Evolutionary conservation across 2,888 invertebrate species (phyloP), one percentile per base, ranked within the genome.

Genomic region (Rhamnusium bicolor): DNA sequence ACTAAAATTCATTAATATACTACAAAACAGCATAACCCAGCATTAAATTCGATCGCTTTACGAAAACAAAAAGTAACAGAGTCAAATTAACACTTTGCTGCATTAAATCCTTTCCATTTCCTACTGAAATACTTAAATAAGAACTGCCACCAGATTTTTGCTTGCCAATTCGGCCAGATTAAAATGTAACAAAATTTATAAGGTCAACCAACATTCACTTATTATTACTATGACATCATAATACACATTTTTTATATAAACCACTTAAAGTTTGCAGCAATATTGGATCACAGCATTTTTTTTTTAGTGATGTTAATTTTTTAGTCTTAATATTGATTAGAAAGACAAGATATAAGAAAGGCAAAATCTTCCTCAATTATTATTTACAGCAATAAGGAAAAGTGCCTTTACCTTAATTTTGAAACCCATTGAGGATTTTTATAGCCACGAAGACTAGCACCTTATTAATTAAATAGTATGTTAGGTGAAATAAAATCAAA

Each of bases 381-480:
- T 19, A 24, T 60, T 49, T 14, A 29, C 69, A 32, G 51, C 58
- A 19, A 49, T 40, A 56, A 56, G 40, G 53, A 32, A 66, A 29
- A 19, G 53, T 4, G 63, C 8, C 14, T 63, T 49, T 10, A 12
- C 49, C 49, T 63, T 63, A 49, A 19, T 53, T 53, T 29, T 32
- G 65, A 19, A 19, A 19, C 46, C 19, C 19, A 53, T 32, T 54
- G 53, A 54, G 24, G 67, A 67, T 67, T 56, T 67, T 67, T 56
- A 67, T 54, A 67, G 67, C 67, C 67, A 67, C 54, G 56, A 56
- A 51, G 79, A 79, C 77, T 79, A 79, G 79, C 79, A 79, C 79
- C 77, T 75, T 68, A 19, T 61, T 60, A 61, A 61, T 46, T n/a
- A 24, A 61, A 61, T 14, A 51, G 51, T 19, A 51, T 51, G 51